Percentiles rank a stretch among this genome's conserved stretches.
phyloP scores from a whole-genome alignment of 2,797 vertebrate genomes.

The Eurystomus glaucurus region DNA sequence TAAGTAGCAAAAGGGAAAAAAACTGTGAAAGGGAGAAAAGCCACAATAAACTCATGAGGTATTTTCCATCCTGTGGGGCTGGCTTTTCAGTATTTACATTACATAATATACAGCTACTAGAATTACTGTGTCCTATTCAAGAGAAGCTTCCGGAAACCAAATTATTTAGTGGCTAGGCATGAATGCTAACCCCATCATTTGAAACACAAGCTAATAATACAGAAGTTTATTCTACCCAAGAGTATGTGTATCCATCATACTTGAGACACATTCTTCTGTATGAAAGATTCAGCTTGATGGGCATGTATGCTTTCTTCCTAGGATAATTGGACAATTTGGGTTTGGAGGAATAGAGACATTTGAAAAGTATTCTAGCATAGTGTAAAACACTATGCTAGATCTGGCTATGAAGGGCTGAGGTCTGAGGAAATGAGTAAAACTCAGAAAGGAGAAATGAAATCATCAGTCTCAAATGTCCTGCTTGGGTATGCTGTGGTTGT shows the following conservation, averaged over 20 bases:
- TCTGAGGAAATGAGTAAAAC: slow-evolving; percentile 10
- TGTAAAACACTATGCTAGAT: slow-evolving; percentile 40
- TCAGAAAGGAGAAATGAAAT: slow-evolving; percentile 20
- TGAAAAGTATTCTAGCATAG: slow-evolving; percentile 55
- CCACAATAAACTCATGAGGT: slow-evolving; percentile 2
- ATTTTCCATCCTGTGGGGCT: slow-evolving; percentile 37
- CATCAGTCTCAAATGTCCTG: neutral
- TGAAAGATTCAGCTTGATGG: slow-evolving; percentile 20
- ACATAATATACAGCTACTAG: slow-evolving; percentile 57
- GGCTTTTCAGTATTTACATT: slow-evolving; percentile 40
- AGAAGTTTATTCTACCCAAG: neutral
- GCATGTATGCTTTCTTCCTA: slow-evolving; percentile 24
- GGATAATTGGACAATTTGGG: slow-evolving; percentile 29
- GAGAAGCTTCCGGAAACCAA: slow-evolving; percentile 52
- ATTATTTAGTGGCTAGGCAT: slow-evolving; percentile 15
- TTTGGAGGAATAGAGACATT: slow-evolving; percentile 45
- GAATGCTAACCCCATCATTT: slow-evolving; percentile 33
- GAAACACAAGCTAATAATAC: slow-evolving; percentile 46
- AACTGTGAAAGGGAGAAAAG: slow-evolving; percentile 2
- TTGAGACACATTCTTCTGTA: slow-evolving; percentile 1
- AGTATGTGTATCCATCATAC: neutral
- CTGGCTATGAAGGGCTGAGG: neutral
- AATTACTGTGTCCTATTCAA: slow-evolving; percentile 52
- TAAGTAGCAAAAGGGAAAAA: neutral
- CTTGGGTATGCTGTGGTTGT: neutral